phyloP scores from a whole-genome alignment of 2,113 vertebrate species.

The Gracilinanus agilis region DNA sequence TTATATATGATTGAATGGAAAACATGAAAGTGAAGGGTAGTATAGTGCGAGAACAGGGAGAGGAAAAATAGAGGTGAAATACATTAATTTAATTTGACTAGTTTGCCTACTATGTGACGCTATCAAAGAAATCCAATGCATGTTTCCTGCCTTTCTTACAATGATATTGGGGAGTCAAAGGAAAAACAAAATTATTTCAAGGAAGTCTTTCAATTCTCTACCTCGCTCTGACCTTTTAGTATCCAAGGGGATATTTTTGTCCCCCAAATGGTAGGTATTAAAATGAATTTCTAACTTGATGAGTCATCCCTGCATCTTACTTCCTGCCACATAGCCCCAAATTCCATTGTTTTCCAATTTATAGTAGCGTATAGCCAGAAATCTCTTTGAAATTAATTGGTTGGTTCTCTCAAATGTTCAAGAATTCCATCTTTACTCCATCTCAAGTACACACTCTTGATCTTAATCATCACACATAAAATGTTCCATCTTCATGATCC shows the following conservation, averaged over 20 bases:
- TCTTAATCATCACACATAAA: background rate
- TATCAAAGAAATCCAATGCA: background rate
- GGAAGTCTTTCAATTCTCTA: background rate
- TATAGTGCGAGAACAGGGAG: background rate
- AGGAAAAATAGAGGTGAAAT: background rate
- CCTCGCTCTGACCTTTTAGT: background rate
- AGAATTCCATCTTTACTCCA: background rate
- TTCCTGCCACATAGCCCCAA: background rate
- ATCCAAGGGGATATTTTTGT: background rate
- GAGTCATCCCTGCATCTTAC: background rate
- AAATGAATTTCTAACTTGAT: conserved; percentile 17
- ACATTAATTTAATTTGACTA: background rate
- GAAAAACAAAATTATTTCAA: background rate
- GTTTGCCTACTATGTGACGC: fast-evolving
- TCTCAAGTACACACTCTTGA: background rate
- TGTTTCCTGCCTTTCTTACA: background rate
- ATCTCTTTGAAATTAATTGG: background rate
- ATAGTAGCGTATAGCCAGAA: background rate
- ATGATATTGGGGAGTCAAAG: background rate
- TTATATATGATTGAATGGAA: background rate
- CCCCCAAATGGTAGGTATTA: background rate
- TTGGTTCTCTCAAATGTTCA: conserved; percentile 11
- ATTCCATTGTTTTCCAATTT: background rate
- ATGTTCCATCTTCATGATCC: background rate
- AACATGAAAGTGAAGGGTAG: background rate